These are phyloP conservation scores for Dendrolimus kikuchii DNA, from an alignment of 1,140 invertebrate species.

Conservation along the genomic window DNA sequence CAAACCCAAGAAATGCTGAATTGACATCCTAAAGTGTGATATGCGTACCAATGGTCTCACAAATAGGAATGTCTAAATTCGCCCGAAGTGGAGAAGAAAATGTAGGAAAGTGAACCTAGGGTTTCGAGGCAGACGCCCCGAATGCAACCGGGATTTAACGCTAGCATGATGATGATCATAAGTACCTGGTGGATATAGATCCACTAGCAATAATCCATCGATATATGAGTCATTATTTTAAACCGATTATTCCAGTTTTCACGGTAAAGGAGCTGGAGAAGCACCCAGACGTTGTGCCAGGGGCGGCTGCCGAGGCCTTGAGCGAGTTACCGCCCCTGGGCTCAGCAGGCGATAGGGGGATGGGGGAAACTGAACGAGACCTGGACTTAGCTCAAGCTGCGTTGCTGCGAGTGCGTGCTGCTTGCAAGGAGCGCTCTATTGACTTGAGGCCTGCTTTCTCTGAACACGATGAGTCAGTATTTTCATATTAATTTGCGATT, in stretches of 20 bases:
- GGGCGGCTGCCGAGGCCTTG: conserved; percentile 27
- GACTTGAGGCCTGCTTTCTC: conserved; percentile 77
- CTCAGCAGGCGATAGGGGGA: conserved; percentile 29
- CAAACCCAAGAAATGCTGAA: too few species aligned
- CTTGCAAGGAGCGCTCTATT: conserved; percentile 53
- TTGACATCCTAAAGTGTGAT: too few species aligned
- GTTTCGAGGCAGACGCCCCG: too few species aligned
- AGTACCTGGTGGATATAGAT: too few species aligned
- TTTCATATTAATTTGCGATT: background rate
- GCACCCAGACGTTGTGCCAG: conserved; percentile 67
- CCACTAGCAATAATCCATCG: too few species aligned
- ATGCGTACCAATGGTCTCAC: too few species aligned
- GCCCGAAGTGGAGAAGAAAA: too few species aligned
- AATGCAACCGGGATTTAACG: too few species aligned
- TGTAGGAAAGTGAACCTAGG: too few species aligned
- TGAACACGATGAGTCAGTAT: conserved; percentile 77
- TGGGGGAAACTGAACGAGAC: conserved; percentile 9
- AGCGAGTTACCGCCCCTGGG: conserved; percentile 28
- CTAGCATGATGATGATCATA: too few species aligned
- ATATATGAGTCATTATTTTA: background rate
- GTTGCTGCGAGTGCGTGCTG: conserved; percentile 40
- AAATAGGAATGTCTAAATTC: too few species aligned
- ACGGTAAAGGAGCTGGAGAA: conserved; percentile 79
- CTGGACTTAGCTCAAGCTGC: conserved; percentile 33
- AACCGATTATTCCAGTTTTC: conserved; percentile 68